These are phyloP conservation scores for Pseudoips prasinana DNA, from an alignment of 2,888 invertebrate species.

Conservation along the genomic window DNA sequence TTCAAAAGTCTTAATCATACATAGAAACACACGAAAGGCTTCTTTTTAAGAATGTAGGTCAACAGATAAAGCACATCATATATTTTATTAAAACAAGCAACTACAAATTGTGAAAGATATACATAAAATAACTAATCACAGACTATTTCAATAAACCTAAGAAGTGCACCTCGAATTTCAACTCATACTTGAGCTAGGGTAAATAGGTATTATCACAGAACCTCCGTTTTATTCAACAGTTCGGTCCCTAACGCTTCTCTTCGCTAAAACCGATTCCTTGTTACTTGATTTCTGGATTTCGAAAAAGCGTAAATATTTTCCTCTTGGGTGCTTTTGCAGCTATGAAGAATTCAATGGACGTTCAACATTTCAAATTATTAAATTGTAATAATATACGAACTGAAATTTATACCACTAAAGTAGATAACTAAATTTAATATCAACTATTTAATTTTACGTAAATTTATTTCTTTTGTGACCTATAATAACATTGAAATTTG, in stretches of 20 bases:
- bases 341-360: slow-evolving; percentile 67
- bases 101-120: too few species aligned
- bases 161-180: slow-evolving; percentile 48
- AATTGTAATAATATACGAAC: slow-evolving; percentile 49
- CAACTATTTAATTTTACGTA: slow-evolving; percentile 18
- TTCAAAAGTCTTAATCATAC: too few species aligned
- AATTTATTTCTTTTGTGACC: slow-evolving; percentile 14
- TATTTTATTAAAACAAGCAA: too few species aligned
- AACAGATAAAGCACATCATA: too few species aligned
- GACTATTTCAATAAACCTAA: slow-evolving; percentile 34
- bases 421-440: slow-evolving; percentile 35
- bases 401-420: slow-evolving; percentile 30
- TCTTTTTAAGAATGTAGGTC: too few species aligned
- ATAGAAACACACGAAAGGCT: slow-evolving; percentile 9
- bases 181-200: slow-evolving; percentile 61
- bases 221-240: slow-evolving; percentile 72
- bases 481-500: slow-evolving; percentile 22
- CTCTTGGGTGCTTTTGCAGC: slow-evolving; percentile 70
- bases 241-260: slow-evolving; percentile 63
- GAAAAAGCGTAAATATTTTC: slow-evolving; percentile 81
- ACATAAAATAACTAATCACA: slow-evolving; percentile 18
- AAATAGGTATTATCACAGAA: slow-evolving; percentile 67
- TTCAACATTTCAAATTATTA: slow-evolving; percentile 62
- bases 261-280: slow-evolving; percentile 80
- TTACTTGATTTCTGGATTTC: slow-evolving; percentile 81